Evolutionary conservation across 2,888 invertebrate species (phyloP).

Genomic region (Gandaritis pyraliata): DNA sequence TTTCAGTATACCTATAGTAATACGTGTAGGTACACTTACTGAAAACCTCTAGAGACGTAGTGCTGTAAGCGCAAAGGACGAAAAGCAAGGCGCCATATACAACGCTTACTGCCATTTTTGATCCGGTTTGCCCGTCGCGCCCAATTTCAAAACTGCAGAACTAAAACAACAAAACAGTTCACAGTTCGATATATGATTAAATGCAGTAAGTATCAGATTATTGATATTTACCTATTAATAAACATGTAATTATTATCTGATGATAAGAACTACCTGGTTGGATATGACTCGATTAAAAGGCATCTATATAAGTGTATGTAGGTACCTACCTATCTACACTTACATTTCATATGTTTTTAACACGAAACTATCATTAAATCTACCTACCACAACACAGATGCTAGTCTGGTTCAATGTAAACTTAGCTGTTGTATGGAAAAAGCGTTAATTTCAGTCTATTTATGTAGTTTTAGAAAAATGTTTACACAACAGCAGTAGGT

Average conservation of each 20-base stretch:
- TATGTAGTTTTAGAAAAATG: too few relatives aligned
- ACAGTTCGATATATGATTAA: neutral
- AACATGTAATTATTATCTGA: constrained; percentile 6
- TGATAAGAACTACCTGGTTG: constrained; percentile 2
- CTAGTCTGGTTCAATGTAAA: too few relatives aligned
- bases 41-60: constrained; percentile 50
- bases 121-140: constrained; percentile 4
- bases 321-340: too few relatives aligned
- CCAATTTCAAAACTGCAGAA: constrained; percentile 9
- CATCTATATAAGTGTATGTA: neutral
- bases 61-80: constrained; percentile 30
- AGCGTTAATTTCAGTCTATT: too few relatives aligned
- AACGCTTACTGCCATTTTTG: constrained; percentile 27
- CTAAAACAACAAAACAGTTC: constrained; percentile 32
- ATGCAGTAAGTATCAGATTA: constrained; percentile 2
- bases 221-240: constrained; percentile 4
- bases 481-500: too few relatives aligned
- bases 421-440: too few relatives aligned
- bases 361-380: too few relatives aligned
- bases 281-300: neutral
- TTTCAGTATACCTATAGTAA: too few relatives aligned
- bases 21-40: constrained; percentile 51
- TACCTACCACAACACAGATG: too few relatives aligned
- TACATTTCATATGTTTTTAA: too few relatives aligned
- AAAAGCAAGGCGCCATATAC: constrained; percentile 39